Evolutionary conservation across 2,888 invertebrate genomes (phyloP), one percentile per base, ranked within the genome.

Genomic region (Creontiades dilutus): DNA sequence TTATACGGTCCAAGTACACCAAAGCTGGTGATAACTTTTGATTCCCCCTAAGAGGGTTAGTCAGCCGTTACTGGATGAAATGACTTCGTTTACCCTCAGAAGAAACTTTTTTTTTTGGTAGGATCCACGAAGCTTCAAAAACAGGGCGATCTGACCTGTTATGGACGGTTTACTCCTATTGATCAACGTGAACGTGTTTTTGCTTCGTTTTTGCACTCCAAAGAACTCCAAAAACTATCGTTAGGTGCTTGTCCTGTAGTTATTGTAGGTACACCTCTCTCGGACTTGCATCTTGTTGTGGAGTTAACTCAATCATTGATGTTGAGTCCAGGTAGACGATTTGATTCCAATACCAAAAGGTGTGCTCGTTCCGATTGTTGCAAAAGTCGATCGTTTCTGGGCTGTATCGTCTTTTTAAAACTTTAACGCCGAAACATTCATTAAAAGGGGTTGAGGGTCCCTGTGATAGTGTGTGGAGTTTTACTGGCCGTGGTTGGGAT

Each of bases 21-120:
- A 19, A 68, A 23, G 68, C 68, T 68, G 27, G 23, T 23, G 68
- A 19, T 12, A 68, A 68, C 68, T 23, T 68, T 68, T 68, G 68
- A 68, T 68, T 68, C 68, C 68, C 23, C 27, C 23, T 19, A 27
- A 27, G 68, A 23, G 68, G 23, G 23, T 68, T 68, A 68, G 23
- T 68, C 23, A 19, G 68, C 68, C 9, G 68, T 68, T 68, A 68
- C 68, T 68, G 68, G 68, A 68, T 68, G 68, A 27, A 68, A 23
- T 68, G 68, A 68, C 68, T 23, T 68, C 68, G 68, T 68, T 68
- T 68, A 68, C 68, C 68, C 68, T 23, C 5, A 23, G 7, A 23
- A 9, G 19, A 11, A 68, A 23, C 68, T 68, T 68, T 68, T 68
- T 68, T 23, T 68, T 61, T 61, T 23, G 19, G 12, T 19, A 68